Percentiles rank a stretch among this genome's conserved stretches.
Conservation (phyloP, 1,140 invertebrate species). For the Lucilia cuprina region DNA sequence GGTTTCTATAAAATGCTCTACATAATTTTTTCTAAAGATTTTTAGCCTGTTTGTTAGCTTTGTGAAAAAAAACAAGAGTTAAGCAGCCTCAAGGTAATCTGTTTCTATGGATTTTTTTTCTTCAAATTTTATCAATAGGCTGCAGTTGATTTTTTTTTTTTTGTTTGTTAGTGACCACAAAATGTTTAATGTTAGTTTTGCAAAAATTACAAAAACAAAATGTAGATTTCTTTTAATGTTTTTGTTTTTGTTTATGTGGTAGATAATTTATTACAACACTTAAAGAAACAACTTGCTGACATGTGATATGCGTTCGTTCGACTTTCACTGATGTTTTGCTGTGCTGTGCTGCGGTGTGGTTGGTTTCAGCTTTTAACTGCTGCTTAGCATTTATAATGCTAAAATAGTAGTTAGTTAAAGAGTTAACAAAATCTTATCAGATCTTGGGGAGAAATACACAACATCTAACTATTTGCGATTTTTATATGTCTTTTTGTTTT, state of each 20-base stretch:
- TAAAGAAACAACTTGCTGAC: background rate
- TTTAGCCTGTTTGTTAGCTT: background rate
- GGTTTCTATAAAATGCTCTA: background rate
- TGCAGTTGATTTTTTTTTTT: background rate
- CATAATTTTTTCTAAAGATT: background rate
- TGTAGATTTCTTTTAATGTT: background rate
- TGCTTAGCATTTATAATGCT: too few relatives aligned
- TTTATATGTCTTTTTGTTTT: background rate
- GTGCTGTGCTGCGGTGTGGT: background rate
- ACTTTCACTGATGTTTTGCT: background rate
- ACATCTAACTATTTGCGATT: background rate
- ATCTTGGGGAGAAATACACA: background rate
- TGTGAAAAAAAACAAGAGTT: too few relatives aligned
- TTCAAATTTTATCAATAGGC: background rate
- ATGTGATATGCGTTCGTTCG: background rate
- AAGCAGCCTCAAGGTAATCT: background rate
- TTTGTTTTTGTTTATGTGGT: background rate
- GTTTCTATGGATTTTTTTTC: background rate
- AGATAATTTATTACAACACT: conserved; percentile 8
- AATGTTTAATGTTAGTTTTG: background rate
- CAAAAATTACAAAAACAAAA: background rate
- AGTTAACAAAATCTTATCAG: background rate
- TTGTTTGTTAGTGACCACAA: background rate
- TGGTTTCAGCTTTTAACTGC: background rate
- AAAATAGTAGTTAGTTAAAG: too few relatives aligned